Base-by-base conservation (phyloP, 2,797 vertebrate species). In the Dipus sagitta region DNA sequence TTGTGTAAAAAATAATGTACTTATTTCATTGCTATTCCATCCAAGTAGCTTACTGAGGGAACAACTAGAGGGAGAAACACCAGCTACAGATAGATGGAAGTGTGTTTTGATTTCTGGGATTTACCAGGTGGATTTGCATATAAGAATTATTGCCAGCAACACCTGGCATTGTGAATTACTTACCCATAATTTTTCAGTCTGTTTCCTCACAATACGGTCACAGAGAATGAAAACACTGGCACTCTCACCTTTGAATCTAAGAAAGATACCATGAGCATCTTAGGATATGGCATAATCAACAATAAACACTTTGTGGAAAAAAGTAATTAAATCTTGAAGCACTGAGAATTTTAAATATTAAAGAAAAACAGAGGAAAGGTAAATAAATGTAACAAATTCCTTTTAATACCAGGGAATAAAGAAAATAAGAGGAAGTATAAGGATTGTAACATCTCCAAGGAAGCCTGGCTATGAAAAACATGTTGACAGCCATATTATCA, bases 141-240 rank as follows among this genome's bases (percentile, higher is more conserved):
- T 84, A 87, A 85, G 79, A 96, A 81, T 95, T 93, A 58, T 94
- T 95, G 80, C 77, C 94, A 89, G 94, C 89, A 97, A 97, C 96
- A 97, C 94, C 94, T 97, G 96, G 90, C 88, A 26, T 68, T 94
- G 94, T 92, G 92, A 97, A 94, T 97, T 90, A 91, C 95, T 89
- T 90, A 95, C 34, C 64, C 94, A 84, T 95, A 96, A 72, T 80
- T 97, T 95, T 89, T 88, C 87, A 97, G 21, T 78, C 74, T 2
- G 0, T 90, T 97, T 96, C 93, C 93, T 96, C 96, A 94, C 54
- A 42, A 64, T 87, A 42, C 88, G 79, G 74, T 93, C 30, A 60
- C 23, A 47, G 30, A 64, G 34, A 62, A 54, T 77, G 20, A 32
- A 91, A 97, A 96, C 93, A 52, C 87, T 94, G 71, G 88, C 52